phyloP scores from a whole-genome alignment of 92 coral and sea anemone species.

The Porites cylindrica region DNA sequence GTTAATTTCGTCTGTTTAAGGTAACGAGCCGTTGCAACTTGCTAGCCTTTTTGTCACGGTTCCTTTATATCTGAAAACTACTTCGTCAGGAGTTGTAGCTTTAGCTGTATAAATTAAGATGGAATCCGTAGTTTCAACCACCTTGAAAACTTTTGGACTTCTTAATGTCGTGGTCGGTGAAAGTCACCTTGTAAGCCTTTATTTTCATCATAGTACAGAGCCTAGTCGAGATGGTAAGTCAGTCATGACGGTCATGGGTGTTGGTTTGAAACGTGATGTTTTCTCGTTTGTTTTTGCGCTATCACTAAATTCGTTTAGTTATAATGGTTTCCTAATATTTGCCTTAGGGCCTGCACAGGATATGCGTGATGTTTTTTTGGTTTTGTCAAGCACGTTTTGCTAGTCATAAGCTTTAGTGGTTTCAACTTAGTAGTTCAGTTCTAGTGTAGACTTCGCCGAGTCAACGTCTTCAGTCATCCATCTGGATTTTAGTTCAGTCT shows the following conservation, averaged over 20 bases:
- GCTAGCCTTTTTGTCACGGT: too few relatives aligned
- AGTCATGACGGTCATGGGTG: neutral
- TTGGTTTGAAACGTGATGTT: slow-evolving; percentile 16
- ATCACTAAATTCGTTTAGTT: slow-evolving; percentile 1
- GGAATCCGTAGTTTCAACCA: too few relatives aligned
- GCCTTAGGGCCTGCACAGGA: slow-evolving; percentile 1
- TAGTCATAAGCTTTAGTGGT: slow-evolving; percentile 4
- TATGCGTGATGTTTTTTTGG: neutral
- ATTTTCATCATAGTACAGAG: too few relatives aligned
- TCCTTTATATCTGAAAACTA: too few relatives aligned
- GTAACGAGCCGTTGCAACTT: too few relatives aligned
- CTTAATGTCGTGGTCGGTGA: too few relatives aligned
- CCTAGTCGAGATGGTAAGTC: too few relatives aligned
- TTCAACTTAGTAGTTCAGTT: neutral
- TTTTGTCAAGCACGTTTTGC: neutral
- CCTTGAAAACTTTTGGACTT: too few relatives aligned
- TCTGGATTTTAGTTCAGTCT: slow-evolving; percentile 3
- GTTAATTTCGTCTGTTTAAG: too few relatives aligned
- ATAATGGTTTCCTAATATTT: neutral
- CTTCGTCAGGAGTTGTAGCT: too few relatives aligned
- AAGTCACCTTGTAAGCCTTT: too few relatives aligned
- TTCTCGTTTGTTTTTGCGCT: neutral
- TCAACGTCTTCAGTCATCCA: slow-evolving; percentile 14
- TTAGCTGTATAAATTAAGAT: too few relatives aligned
- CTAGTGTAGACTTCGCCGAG: slow-evolving; percentile 8